Evolutionary conservation across 1,140 invertebrate genomes (phyloP), one percentile per base, ranked within the genome.

Genomic region (Calliphora vicina): DNA sequence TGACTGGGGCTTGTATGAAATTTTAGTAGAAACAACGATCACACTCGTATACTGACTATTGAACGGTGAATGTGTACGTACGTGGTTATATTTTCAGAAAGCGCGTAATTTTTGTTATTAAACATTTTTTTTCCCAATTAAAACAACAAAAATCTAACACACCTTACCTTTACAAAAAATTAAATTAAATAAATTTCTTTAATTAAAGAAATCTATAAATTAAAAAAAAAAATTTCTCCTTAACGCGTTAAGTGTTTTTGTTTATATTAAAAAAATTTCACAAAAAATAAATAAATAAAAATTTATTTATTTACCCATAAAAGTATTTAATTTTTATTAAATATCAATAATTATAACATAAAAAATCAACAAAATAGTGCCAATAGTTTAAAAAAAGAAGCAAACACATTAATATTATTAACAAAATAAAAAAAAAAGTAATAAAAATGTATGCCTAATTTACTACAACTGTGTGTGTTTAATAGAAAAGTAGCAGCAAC

Each of bases 11-110:
- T 78, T 78, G 74, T 78, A 78, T 78, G 73, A 78, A 78, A 20
- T 78, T 78, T 89, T 87, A 87, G 88, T 86, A 85, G 85, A 88
- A 89, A 89, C 87, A 88, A 89, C 88, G 88, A 89, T 89, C 88
- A 87, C 88, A 89, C 87, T 89, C 86, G 86, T 88, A 87, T 89
- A 78, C 35, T 78, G 74, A 78, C 35, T 45, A 78, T 78, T 43
- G 74, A 78, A 84, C 87, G 85, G 87, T 88, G 85, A 87, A 86
- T 87, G 87, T 88, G 87, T 86, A 61, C 50, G 80, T 57, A 23
- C 80, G 80, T 81, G 57, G 10, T 81, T 27, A 67, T 25, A 23
- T 35, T 35, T 35, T 23, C 20, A 61, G n/a, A 26, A 80, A 80
- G 43, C 45, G 80, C 80, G 45, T 61, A 27, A 76, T 29, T 74